Conservation (phyloP, 2,888 invertebrate species). For the Muschampia plurimacula region DNA sequence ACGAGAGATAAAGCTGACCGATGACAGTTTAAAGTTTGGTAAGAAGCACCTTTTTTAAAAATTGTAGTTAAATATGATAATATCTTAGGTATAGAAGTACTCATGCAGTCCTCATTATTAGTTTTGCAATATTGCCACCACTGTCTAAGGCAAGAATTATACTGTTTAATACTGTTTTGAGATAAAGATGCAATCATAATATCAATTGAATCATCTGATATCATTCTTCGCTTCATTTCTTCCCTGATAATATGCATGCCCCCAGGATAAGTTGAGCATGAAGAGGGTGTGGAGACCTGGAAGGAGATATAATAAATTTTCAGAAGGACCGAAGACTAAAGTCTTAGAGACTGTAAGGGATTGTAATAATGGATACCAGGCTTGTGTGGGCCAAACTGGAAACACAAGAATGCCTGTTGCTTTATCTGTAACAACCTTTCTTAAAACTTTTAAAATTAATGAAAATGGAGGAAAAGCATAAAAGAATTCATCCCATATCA, state of each 20-base stretch:
- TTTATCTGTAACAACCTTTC: not conserved
- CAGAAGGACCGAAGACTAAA: not conserved
- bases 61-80: not conserved
- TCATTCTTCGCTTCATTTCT: not conserved
- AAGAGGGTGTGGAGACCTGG: not conserved
- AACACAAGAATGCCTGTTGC: not conserved
- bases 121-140: slow-evolving; percentile 2
- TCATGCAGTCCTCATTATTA: not conserved
- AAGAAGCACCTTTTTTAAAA: not conserved
- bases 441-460: not conserved
- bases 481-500: not conserved
- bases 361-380: not conserved
- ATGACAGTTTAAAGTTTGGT: not conserved
- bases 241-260: slow-evolving; percentile 4
- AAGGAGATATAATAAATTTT: not conserved
- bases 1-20: not conserved
- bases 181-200: slow-evolving; percentile 8
- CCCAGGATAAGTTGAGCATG: slow-evolving; percentile 7
- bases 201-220: not conserved
- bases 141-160: not conserved
- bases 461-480: not conserved
- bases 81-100: not conserved
- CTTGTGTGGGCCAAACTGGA: slow-evolving; percentile 2
- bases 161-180: not conserved
- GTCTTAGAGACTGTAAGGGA: not conserved